Percentiles rank a stretch among this genome's conserved stretches.
Conservation (phyloP, 2,888 invertebrate species). For the Nezara viridula region DNA sequence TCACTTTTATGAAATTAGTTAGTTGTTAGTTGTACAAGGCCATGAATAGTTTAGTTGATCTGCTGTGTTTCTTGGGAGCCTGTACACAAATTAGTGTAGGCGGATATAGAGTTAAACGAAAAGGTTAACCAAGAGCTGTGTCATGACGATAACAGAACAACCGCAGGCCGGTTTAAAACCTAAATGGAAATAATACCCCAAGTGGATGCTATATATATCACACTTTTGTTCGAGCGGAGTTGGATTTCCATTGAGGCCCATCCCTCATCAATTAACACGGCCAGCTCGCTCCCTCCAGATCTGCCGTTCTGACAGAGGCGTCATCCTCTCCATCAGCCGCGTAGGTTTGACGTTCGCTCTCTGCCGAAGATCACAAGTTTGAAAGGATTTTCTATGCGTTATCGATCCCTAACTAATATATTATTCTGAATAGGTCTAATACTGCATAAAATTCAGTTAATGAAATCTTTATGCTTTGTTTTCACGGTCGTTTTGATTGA, state of each 20-base stretch:
- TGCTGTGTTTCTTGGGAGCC: background rate
- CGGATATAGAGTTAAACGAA: background rate
- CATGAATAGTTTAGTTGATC: background rate
- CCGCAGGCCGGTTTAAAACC: slow-evolving; percentile 15
- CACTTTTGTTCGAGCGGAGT: background rate
- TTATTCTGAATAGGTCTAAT: no score
- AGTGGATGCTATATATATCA: slow-evolving; percentile 21
- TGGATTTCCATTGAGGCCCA: background rate
- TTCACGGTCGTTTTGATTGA: no score
- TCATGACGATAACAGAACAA: slow-evolving; percentile 23
- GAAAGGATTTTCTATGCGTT: no score
- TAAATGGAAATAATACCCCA: slow-evolving; percentile 15
- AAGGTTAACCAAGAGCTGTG: slow-evolving; percentile 20
- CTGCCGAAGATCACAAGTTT: background rate
- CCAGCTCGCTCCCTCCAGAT: background rate
- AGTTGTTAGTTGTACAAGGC: background rate
- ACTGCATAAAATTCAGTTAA: no score
- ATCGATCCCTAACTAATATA: no score
- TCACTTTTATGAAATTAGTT: background rate
- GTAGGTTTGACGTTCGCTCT: background rate
- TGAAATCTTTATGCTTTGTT: no score
- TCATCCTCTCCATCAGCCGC: background rate
- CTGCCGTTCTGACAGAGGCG: background rate
- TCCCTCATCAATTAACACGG: slow-evolving; percentile 23
- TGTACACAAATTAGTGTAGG: background rate